These are phyloP conservation scores for Sebastes schlegelii DNA, from an alignment of 2,113 vertebrate species.

Conservation along the genomic window DNA sequence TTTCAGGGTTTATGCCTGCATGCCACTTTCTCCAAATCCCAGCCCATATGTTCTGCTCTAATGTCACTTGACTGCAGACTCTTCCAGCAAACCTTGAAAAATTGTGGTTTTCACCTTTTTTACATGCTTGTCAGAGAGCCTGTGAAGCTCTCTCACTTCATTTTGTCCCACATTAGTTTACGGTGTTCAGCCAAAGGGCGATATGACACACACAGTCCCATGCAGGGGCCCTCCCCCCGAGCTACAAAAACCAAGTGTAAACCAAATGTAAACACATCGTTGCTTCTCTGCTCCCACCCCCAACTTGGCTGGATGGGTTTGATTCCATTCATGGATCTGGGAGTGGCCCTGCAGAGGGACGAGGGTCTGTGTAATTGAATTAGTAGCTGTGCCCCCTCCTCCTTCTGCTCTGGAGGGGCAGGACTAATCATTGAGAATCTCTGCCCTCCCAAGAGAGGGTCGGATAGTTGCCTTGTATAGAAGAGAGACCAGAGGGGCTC, in stretches of 20 bases:
- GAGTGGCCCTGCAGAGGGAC: slow-evolving; percentile 32
- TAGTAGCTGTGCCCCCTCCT: slow-evolving; percentile 35
- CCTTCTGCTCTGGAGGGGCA: slow-evolving; percentile 35
- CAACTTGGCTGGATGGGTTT: slow-evolving; percentile 34
- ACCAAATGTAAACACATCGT: slow-evolving; percentile 57
- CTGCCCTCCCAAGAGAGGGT: slow-evolving; percentile 66
- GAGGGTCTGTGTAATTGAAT: slow-evolving; percentile 71
- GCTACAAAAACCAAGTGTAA: slow-evolving; percentile 30
- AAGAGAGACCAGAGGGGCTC: slow-evolving; percentile 54
- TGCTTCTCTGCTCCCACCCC: slow-evolving; percentile 4
- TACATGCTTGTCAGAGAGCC: neutral
- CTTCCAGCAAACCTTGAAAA: neutral
- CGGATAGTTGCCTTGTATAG: slow-evolving; percentile 77
- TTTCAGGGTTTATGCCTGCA: neutral
- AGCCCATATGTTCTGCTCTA: neutral
- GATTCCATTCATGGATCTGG: slow-evolving; percentile 68
- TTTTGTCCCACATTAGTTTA: slow-evolving; percentile 3
- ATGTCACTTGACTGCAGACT: neutral
- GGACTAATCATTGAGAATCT: slow-evolving; percentile 73
- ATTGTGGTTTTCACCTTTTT: slow-evolving; percentile 1
- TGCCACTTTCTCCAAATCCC: neutral
- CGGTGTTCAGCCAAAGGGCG: slow-evolving; percentile 22
- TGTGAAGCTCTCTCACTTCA: slow-evolving; percentile 9
- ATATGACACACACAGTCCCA: slow-evolving; percentile 8
- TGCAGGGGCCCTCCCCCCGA: neutral